phyloP scores from a whole-genome alignment of 1,140 invertebrate species.

The Idris sp. region DNA sequence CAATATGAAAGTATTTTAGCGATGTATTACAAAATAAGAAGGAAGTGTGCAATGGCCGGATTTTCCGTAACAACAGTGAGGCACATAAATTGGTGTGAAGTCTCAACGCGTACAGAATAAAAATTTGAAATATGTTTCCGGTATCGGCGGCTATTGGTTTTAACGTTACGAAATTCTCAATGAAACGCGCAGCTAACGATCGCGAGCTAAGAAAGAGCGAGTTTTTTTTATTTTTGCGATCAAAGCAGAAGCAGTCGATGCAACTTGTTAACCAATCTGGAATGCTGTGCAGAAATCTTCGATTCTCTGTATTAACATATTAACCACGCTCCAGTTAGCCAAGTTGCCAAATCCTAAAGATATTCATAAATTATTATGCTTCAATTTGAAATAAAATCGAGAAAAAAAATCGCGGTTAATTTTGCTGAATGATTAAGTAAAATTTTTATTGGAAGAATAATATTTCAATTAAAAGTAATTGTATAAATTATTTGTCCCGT shows the following conservation, averaged over 20 bases:
- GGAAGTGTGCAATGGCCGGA: slow-evolving; percentile 17
- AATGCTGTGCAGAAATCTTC: slow-evolving; percentile 19
- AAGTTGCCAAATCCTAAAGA: no score
- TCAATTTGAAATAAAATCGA: no score
- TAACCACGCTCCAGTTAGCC: slow-evolving; percentile 31
- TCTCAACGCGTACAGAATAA: slow-evolving; percentile 5
- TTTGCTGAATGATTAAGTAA: slow-evolving; percentile 5
- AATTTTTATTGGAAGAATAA: no score
- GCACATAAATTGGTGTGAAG: slow-evolving; percentile 27
- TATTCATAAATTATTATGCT: no score
- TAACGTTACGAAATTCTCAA: slow-evolving; percentile 53
- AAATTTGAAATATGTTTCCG: slow-evolving; percentile 55
- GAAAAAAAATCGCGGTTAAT: slow-evolving; percentile 9
- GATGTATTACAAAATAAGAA: slow-evolving; percentile 9
- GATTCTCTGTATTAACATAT: slow-evolving; percentile 24
- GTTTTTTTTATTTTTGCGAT: not conserved
- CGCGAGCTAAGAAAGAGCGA: slow-evolving; percentile 21
- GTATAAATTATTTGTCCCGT: no score
- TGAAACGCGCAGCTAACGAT: slow-evolving; percentile 23
- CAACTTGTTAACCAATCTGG: slow-evolving; percentile 23
- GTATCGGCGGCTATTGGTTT: slow-evolving; percentile 57
- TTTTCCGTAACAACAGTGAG: slow-evolving; percentile 27
- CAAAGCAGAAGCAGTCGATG: slow-evolving; percentile 12
- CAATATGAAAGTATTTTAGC: no score
- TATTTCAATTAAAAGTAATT: no score